These are phyloP conservation scores for Oostethus manadensis DNA, from an alignment of 2,113 vertebrate species.

Conservation along the genomic window DNA sequence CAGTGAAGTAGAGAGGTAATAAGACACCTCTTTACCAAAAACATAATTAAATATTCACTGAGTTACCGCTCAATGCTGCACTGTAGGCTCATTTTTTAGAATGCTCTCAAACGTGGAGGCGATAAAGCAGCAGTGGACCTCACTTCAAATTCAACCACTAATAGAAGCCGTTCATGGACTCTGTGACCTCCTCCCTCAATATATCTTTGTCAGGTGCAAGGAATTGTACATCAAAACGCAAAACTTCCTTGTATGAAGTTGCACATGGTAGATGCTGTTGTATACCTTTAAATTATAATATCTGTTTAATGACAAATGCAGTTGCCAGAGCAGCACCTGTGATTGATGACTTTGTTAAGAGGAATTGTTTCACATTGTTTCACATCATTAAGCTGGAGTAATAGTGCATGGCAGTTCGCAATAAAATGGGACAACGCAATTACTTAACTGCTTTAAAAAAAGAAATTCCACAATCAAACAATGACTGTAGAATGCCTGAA, in stretches of 20 bases:
- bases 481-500: neutral
- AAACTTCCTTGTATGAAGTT: too few species aligned
- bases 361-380: constrained; percentile 67
- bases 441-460: constrained; percentile 31
- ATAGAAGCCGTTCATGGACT: constrained; percentile 19
- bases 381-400: constrained; percentile 64
- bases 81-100: constrained; percentile 34
- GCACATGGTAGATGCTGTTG: neutral
- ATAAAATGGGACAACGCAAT: constrained; percentile 68
- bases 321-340: constrained; percentile 58
- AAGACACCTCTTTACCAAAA: constrained; percentile 45
- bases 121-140: constrained; percentile 17
- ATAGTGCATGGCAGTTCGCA: constrained; percentile 69
- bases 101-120: constrained; percentile 29
- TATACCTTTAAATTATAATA: constrained; percentile 35
- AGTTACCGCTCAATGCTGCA: constrained; percentile 33
- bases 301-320: constrained; percentile 42
- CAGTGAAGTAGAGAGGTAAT: constrained; percentile 26
- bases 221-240: neutral
- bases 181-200: constrained; percentile 4
- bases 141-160: constrained; percentile 41
- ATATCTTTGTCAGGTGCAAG: constrained; percentile 9
- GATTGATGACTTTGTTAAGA: constrained; percentile 70
- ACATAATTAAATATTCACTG: constrained; percentile 43
- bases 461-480: neutral